Conservation (phyloP, 2,888 invertebrate genomes). For the Chrysomela aeneicollis region DNA sequence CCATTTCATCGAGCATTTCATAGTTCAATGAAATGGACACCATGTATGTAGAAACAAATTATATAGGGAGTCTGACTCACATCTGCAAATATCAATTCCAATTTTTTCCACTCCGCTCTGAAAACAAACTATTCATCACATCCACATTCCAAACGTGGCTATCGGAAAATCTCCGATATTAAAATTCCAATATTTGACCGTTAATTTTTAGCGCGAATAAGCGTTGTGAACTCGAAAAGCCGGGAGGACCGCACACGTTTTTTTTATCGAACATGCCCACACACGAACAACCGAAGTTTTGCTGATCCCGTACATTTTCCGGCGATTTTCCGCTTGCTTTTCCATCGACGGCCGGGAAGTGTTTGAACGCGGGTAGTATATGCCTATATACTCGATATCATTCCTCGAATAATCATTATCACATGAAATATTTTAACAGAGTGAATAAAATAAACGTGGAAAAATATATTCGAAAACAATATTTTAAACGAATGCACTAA, state of each 20-base stretch:
- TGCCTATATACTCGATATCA: no score
- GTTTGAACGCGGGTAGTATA: no score
- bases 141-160: not conserved
- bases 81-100: not conserved
- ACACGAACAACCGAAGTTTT: constrained; percentile 19
- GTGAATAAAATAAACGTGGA: no score
- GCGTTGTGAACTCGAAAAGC: constrained; percentile 8
- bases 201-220: constrained; percentile 12
- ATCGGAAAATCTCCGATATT: constrained; percentile 5
- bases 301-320: constrained; percentile 20
- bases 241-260: constrained; percentile 12
- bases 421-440: no score
- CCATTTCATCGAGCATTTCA: no score
- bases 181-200: constrained; percentile 19
- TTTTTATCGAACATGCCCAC: constrained; percentile 23
- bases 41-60: no score
- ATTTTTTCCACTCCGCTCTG: not conserved
- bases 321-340: constrained; percentile 13
- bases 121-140: not conserved
- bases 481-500: no score
- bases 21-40: no score
- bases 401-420: no score
- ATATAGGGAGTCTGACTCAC: no score
- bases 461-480: no score
- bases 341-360: not conserved